Evolutionary conservation across 2,113 vertebrate genomes (phyloP), one percentile per base, ranked within the genome.

Genomic region (Pelvicachromis taeniatus): DNA sequence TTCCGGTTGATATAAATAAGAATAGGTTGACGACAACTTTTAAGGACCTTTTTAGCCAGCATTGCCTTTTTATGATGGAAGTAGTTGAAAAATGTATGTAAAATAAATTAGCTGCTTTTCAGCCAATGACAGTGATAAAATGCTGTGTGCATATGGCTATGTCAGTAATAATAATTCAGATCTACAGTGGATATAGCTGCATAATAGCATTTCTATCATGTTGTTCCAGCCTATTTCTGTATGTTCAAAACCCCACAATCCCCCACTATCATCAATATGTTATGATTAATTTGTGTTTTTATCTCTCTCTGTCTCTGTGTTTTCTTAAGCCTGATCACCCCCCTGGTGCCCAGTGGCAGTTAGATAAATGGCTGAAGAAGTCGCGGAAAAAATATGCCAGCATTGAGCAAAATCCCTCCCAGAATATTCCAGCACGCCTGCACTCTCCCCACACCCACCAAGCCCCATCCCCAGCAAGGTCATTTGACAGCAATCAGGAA

Each of bases 341-440:
- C 1, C 96, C 97, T 4, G 95, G 96, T 54, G 96, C 97, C 95
- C 98, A 99, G 92, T 99, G 98, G 98, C 98, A 99, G 93, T 94
- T 99, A 95, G 97, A 99, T 95, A 97, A 98, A 95, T 99, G 98
- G 98, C 95, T 99, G 68, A 97, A 97, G 90, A 99, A 98, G 85
- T 97, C 97, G n/a, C 96, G 95, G 86, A 98, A 97, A 92, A 97
- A 96, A 75, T 92, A 79, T 1, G 93, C 95, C 65, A 94, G 95
- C 85, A 91, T 96, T 87, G 96, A 96, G 87, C 96, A 96, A 53
- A 96, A 96, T 80, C 94, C 95, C 2, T 73, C 88, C 59, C 89
- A 87, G 52, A 88, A 61, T 53, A 48, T 90, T 81, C 40, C 83
- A 79, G 86, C 84, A 53, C 83, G 29, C 23, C 87, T 65, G 26